Conservation (phyloP, 2,797 vertebrate species). For the Phyllotis vaccarum region DNA sequence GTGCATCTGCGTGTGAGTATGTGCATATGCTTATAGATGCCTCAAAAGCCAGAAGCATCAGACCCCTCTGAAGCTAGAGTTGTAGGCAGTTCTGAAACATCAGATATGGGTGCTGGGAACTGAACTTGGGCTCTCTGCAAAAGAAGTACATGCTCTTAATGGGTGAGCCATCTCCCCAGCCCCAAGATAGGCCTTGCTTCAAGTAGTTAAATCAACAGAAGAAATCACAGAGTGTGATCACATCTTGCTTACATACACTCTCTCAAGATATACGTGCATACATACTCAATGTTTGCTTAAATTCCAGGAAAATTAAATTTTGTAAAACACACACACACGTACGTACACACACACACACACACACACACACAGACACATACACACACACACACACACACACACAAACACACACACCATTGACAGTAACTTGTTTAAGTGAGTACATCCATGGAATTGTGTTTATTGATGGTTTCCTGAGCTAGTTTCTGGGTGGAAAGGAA, state of each 20-base stretch:
- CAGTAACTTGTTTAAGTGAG: too few relatives aligned
- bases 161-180: not conserved
- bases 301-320: too few relatives aligned
- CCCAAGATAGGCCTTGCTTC: not conserved
- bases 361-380: too few relatives aligned
- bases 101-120: not conserved
- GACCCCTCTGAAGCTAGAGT: not conserved
- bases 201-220: not conserved
- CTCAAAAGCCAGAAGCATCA: not conserved
- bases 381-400: too few relatives aligned
- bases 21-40: not conserved
- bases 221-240: not conserved
- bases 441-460: too few relatives aligned
- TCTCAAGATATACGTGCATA: too few relatives aligned
- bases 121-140: not conserved
- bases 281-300: too few relatives aligned
- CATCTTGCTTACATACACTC: not conserved
- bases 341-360: too few relatives aligned
- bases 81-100: not conserved
- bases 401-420: too few relatives aligned
- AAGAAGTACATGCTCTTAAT: not conserved
- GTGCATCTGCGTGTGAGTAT: not conserved
- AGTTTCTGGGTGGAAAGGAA: too few relatives aligned
- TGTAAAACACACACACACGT: too few relatives aligned
- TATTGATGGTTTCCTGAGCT: too few relatives aligned